Base-by-base conservation (phyloP, 2,113 vertebrate genomes). In the Scartelaos histophorus region DNA sequence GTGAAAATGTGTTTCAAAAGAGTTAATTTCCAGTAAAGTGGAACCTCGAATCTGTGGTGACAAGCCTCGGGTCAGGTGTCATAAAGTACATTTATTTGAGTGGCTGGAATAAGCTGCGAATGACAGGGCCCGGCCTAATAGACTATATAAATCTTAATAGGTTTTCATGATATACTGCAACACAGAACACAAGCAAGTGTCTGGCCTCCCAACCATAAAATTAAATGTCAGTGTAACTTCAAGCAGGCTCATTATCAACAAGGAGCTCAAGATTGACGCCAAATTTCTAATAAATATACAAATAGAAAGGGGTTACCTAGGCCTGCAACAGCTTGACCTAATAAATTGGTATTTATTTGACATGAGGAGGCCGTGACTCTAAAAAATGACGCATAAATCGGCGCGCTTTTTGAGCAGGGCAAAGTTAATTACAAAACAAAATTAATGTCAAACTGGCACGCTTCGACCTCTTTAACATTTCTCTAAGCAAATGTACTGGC, bases 351-450 rank as follows among this genome's bases (percentile, higher is more conserved):
- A 29, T 82, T 90, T 79, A 87, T 70, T 69, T 74, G 66, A 58
- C 70, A 47, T 66, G 75, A 78, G 71, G 79, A 66, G 65, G 66
- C 73, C 54, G 61, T 38, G 78, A 64, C 67, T 61, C 76, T 69
- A 82, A 75, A 85, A 80, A 79, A 57, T 78, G 73, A 68, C 57
- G 72, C 73, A 86, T 84, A 70, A 81, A 78, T 88, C 85, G 87
- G 46, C 71, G 21, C 79, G 73, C 84, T 58, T 71, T 38, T 70
- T 58, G 15, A 47, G 75, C 17, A 70, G 61, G 68, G 69, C 80
- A 65, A 81, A 76, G 83, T 73, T 45, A 74, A 71, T 88, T 69
- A 53, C 86, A 92, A 92, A 90, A 86, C 89, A 88, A 90, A 68
- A 34, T 47, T 78, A 35, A 80, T 80, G 65, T 66, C 24, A 47